These are phyloP conservation scores for Hypomecis atomaria DNA, from an alignment of 2,888 invertebrate species.

Conservation along the genomic window DNA sequence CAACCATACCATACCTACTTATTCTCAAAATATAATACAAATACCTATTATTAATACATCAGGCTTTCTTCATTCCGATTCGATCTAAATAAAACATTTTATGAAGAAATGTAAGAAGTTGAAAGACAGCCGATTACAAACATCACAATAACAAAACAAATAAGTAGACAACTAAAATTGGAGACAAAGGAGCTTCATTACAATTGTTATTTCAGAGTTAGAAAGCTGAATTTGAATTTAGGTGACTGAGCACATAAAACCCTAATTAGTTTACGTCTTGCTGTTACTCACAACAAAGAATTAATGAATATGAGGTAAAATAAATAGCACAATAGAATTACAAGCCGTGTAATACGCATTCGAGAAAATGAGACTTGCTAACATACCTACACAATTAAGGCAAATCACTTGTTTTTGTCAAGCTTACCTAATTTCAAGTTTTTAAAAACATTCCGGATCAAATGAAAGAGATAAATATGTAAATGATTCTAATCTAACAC, in stretches of 20 bases:
- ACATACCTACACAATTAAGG: neutral
- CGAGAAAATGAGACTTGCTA: neutral
- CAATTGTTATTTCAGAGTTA: neutral
- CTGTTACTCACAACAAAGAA: constrained; percentile 1
- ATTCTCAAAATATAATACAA: no score
- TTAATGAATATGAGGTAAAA: neutral
- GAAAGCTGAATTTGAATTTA: constrained; percentile 6
- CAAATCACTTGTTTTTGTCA: neutral
- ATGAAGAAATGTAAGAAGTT: no score
- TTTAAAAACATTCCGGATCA: neutral
- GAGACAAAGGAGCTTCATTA: constrained; percentile 3
- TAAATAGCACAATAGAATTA: neutral
- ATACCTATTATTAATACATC: no score
- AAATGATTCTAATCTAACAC: neutral
- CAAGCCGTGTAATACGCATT: neutral
- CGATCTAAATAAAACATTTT: no score
- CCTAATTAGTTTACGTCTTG: neutral
- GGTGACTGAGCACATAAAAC: constrained; percentile 3
- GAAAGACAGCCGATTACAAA: neutral
- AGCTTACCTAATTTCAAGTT: neutral
- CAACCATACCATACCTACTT: no score
- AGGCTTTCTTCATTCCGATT: no score
- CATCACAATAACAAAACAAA: neutral
- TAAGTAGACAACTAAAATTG: neutral
- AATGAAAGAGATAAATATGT: neutral